phyloP scores from a whole-genome alignment of 2,888 invertebrate species.

The Acronicta aceris region DNA sequence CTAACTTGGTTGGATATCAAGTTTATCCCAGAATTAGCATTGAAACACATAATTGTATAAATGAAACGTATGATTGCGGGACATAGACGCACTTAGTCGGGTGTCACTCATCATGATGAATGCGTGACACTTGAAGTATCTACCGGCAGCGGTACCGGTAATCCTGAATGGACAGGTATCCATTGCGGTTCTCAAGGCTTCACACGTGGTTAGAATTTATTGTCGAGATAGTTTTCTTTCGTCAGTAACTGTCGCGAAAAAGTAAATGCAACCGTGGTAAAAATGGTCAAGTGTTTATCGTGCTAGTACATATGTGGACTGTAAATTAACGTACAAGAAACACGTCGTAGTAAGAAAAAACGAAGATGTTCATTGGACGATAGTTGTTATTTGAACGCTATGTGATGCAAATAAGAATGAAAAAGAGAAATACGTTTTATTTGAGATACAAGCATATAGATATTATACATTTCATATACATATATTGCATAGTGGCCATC shows the following conservation, averaged over 20 bases:
- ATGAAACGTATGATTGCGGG: constrained; percentile 51
- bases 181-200: constrained; percentile 37
- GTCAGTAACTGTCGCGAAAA: background rate
- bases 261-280: background rate
- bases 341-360: too few species aligned
- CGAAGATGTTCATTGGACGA: too few species aligned
- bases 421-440: too few species aligned
- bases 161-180: constrained; percentile 43
- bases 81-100: constrained; percentile 44
- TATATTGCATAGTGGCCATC: too few species aligned
- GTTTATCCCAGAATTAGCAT: constrained; percentile 45
- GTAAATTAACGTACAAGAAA: too few species aligned
- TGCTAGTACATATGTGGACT: background rate
- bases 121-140: constrained; percentile 52
- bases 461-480: too few species aligned
- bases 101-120: constrained; percentile 47
- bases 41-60: constrained; percentile 50
- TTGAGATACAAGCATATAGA: too few species aligned
- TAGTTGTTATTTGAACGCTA: too few species aligned
- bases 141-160: constrained; percentile 45
- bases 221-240: constrained; percentile 19
- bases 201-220: constrained; percentile 47
- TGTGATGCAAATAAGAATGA: too few species aligned
- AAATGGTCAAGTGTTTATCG: background rate
- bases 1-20: constrained; percentile 22